These are phyloP conservation scores for Antrozous pallidus DNA, from an alignment of 2,797 vertebrate species.

Conservation along the genomic window DNA sequence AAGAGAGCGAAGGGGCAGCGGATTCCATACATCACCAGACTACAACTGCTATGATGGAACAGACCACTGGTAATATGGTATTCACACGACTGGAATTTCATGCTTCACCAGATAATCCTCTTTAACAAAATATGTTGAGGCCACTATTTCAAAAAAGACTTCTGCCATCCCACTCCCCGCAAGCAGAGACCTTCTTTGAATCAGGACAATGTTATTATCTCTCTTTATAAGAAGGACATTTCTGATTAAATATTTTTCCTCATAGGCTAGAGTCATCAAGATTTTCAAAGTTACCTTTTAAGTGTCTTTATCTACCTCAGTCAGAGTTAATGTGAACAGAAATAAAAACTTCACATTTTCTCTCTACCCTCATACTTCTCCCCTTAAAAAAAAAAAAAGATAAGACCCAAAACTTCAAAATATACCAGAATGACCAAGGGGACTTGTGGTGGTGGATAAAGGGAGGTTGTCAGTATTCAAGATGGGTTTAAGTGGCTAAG, in stretches of 20 bases:
- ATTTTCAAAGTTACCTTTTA: neutral
- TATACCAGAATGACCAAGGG: neutral
- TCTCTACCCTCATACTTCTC: fast-evolving
- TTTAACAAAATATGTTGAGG: neutral
- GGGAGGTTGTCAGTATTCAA: neutral
- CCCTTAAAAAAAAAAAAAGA: neutral
- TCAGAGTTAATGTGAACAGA: neutral
- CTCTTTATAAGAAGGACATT: constrained; percentile 1
- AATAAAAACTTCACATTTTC: constrained; percentile 8
- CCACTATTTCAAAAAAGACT: neutral
- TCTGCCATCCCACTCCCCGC: neutral
- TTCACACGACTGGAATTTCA: neutral
- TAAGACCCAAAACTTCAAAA: neutral
- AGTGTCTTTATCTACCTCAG: neutral
- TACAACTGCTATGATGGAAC: neutral
- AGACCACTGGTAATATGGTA: neutral
- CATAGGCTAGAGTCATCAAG: neutral
- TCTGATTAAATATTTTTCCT: neutral
- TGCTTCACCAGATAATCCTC: neutral
- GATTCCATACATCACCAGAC: neutral
- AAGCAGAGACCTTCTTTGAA: neutral
- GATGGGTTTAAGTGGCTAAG: neutral
- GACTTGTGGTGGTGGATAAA: neutral
- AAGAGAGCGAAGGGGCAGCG: neutral
- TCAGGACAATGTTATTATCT: neutral